Base-by-base conservation (phyloP, 1,140 invertebrate genomes). In the Calosoma granatense region DNA sequence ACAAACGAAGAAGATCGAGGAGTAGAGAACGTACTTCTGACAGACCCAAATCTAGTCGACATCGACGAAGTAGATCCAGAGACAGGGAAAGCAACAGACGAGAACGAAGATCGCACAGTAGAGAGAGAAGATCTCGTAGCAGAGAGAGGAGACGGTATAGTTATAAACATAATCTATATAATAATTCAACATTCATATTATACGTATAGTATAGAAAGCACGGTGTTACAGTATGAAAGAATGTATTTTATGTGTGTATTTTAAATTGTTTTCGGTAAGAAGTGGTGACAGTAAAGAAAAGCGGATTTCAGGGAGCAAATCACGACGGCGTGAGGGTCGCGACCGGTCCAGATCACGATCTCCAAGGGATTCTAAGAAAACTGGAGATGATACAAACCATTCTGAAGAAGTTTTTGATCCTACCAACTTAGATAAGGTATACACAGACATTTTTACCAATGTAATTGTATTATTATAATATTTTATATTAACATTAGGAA, bases 351-450 rank as follows among this genome's bases (percentile, higher is more conserved):
- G 73, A 60, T 77, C 77, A 0, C 65, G 69, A 43, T 72, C 72
- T 4, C 64, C 66, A 22, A 75, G 74, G 62, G 76, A 78, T 59
- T 76, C 76, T 60, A 69, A 72, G 58, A 75, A 76, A 56, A 84
- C 85, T 67, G 75, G 79, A 59, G 80, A 84, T 58, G 73, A 78
- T 61, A 71, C 74, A 21, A 77, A 80, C 55, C 74, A 70, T 60
- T 73, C 74, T 36, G 76, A 79, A 56, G 71, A 78, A 60, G 72
- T 77, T 12, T 89, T 87, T 72, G 83, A 88, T 67, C 81, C 83
- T 36, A 81, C 84, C 30, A 83, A 84, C 71, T 75, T 84, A 61
- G 86, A 89, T 65, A 89, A 88, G 76, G 84, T 85, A 67, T 67
- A 53, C 15, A 17, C 58, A 51, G 51, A 47, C 14, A 53, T 54